phyloP scores from a whole-genome alignment of 2,797 vertebrate species.

The Brotula barbata region DNA sequence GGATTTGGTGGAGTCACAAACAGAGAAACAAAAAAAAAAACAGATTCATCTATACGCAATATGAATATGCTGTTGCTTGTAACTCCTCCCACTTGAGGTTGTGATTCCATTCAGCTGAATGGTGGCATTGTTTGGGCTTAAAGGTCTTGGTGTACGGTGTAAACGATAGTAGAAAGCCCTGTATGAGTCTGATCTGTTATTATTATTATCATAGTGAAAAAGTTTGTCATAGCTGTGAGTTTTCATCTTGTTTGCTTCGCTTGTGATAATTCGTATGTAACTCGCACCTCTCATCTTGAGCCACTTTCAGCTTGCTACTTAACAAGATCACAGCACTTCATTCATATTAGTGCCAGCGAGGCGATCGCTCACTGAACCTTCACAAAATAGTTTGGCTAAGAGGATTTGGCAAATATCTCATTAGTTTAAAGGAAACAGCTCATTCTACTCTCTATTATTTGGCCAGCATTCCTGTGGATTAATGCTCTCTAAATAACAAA shows the following conservation, averaged over 20 bases:
- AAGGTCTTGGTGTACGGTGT: no score
- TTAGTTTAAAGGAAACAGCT: constrained; percentile 74
- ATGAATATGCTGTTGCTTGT: no score
- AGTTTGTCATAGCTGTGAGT: constrained; percentile 2
- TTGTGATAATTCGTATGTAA: constrained; percentile 13
- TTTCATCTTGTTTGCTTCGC: constrained; percentile 26
- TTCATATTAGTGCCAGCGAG: constrained; percentile 65
- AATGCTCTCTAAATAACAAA: constrained; percentile 69
- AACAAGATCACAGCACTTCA: constrained; percentile 38
- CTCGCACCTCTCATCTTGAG: constrained; percentile 33
- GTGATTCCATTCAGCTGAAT: no score
- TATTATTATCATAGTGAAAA: not conserved
- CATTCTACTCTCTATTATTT: constrained; percentile 66
- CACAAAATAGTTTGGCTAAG: constrained; percentile 74
- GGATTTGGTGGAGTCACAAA: no score
- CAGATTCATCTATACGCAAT: no score
- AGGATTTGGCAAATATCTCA: constrained; percentile 77
- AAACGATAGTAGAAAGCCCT: no score
- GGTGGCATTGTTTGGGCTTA: no score
- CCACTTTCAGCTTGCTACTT: constrained; percentile 43
- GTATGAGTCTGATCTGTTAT: no score
- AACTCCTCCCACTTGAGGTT: no score
- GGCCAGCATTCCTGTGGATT: constrained; percentile 66
- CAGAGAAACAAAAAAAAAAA: no score
- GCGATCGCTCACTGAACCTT: constrained; percentile 66